Evolutionary conservation across 2,797 vertebrate genomes (phyloP), one percentile per base, ranked within the genome.

Genomic region (Hozukius guyotensis): DNA sequence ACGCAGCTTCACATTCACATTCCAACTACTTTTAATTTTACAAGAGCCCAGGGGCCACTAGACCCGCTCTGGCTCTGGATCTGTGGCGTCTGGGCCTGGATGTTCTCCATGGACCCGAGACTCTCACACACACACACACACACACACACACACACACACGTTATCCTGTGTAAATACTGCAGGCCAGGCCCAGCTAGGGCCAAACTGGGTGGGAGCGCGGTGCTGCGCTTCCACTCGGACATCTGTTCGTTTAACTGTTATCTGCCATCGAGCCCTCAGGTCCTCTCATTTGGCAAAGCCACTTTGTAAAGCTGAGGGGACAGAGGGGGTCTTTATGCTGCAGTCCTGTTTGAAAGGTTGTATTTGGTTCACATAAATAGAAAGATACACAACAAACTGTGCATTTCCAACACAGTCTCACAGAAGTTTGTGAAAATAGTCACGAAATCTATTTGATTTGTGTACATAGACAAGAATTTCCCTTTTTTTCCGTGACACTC

Each of bases 161-260:
- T 79, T 81, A 90, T 89, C 80, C 86, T 92, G 88, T 75, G 89
- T 88, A 88, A 92, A 93, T 88, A 87, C 62, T 82, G 68, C 42
- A 88, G 66, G 6, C 83, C 59, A 76, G 66, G 46, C 72, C 46
- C 64, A 72, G 22, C 42, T 3, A 46, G 42, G 42, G 42, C 42
- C 42, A 46, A 46, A 85, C 31, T 72, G 76, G 71, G 70, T 81
- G 79, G 90, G 73, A 75, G 89, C 25, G 10, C 14, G 24, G 60
- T 52, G 55, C 65, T 62, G 56, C n/a, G 34, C 70, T 59, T 81
- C 81, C 68, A 60, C 80, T 91, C 84, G 81, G 77, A 89, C 80
- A 83, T 87, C 84, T 91, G 87, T 71, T 92, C 68, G 77, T 89
- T 92, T 89, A 91, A 90, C 85, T 85, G 77, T 92, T 89, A 91